These are phyloP conservation scores for Agapornis roseicollis DNA, from an alignment of 2,113 vertebrate species.

Conservation along the genomic window DNA sequence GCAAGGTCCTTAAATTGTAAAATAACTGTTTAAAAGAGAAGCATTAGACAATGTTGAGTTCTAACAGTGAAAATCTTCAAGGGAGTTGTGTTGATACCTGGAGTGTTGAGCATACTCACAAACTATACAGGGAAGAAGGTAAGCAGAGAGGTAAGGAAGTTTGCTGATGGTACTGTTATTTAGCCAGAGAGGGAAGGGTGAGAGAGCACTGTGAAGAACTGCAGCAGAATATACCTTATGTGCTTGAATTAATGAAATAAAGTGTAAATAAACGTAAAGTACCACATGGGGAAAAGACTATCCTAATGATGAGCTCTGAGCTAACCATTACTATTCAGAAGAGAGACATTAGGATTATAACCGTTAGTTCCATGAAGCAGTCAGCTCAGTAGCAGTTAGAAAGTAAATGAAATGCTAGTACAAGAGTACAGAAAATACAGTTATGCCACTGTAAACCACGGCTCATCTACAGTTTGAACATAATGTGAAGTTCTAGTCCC, in stretches of 20 bases:
- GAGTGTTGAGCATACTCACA: not conserved
- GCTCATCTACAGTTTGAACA: not conserved
- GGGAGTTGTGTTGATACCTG: not conserved
- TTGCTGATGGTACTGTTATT: not conserved
- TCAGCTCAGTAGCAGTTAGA: not conserved
- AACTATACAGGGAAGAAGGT: not conserved
- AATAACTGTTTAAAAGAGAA: not conserved
- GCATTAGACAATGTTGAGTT: not conserved
- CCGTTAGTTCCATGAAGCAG: not conserved
- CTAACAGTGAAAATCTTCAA: not conserved
- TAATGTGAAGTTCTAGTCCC: not conserved
- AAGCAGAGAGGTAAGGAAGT: not conserved
- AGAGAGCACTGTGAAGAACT: not conserved
- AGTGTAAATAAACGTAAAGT: conserved; percentile 15
- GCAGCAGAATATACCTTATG: not conserved
- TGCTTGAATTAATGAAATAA: conserved; percentile 25
- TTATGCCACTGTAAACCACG: not conserved
- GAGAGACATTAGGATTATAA: conserved; percentile 15
- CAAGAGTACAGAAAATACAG: not conserved
- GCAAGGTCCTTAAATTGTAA: not conserved
- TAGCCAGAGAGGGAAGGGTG: not conserved
- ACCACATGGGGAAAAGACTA: conserved; percentile 1
- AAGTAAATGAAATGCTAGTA: not conserved
- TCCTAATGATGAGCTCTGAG: conserved; percentile 1
- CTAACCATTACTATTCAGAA: conserved; percentile 30